Conservation (phyloP, 1,140 invertebrate genomes). For the Drosophila jambulina region DNA sequence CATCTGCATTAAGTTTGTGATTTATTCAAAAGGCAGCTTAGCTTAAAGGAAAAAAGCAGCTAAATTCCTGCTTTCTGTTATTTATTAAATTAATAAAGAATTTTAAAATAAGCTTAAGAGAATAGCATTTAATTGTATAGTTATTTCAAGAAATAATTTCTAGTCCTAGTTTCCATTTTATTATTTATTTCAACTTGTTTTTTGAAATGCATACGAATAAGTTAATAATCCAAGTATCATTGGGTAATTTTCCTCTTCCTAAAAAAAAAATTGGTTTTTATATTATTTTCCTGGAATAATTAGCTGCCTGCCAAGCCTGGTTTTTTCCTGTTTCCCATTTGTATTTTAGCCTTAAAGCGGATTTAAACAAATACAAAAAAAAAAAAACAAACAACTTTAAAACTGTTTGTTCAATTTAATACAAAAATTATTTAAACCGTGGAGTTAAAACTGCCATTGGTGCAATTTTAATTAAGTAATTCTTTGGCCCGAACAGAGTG, state of each 20-base stretch:
- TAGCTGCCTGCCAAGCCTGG: neutral
- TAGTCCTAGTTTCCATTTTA: neutral
- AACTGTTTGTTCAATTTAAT: neutral
- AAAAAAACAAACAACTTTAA: neutral
- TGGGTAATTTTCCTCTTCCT: neutral
- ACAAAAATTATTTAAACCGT: neutral
- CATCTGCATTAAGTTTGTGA: neutral
- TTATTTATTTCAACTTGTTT: neutral
- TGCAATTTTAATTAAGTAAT: constrained; percentile 16
- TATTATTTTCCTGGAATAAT: neutral
- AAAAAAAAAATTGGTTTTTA: neutral
- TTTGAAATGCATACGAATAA: neutral
- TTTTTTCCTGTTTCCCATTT: neutral
- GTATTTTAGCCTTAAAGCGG: neutral
- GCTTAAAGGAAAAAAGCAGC: neutral
- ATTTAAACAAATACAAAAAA: neutral
- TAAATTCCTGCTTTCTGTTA: neutral
- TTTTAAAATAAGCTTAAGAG: neutral
- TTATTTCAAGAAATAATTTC: neutral
- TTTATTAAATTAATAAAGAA: neutral
- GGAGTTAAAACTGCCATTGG: neutral
- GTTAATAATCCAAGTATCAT: neutral
- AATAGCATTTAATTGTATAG: neutral
- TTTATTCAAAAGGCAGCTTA: neutral
- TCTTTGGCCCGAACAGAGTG: neutral